Base-by-base conservation (phyloP, 1,140 invertebrate genomes). In the Charaxes varanes region DNA sequence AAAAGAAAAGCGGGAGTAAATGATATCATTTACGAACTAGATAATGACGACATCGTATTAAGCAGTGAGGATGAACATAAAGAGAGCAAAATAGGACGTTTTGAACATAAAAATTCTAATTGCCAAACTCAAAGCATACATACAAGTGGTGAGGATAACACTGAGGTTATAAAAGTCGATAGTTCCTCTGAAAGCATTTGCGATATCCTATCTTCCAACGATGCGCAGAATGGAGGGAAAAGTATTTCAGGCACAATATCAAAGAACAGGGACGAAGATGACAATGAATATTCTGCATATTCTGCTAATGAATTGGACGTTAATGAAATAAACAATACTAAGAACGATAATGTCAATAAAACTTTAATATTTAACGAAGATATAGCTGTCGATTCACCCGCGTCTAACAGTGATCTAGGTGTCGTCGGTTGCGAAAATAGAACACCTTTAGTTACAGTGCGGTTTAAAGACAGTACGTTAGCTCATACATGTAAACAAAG, bases 1-100 rank as follows among this genome's bases (percentile, higher is more conserved):
- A 83, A 78, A 68, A 55, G 79, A 40, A 84, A 77, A 62, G 60
- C 57, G 6, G 69, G 45, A 19, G 61, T 82, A 10, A 77, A 78
- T 26, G 68, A 81, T 65, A 83, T 83, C 8, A 83, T 85, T 56
- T 85, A 74, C 58, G 81, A 85, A 64, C 66, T 85, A 42, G 78
- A 83, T 27, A 82, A 77, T 53, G 79, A 81, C 36, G 81, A 83
- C 40, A 62, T 83, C 18, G 67, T 63, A 47, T 56, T 61, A 23
- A 83, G 79, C 32, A 82, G 73, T 36, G 76, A 80, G 4, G 76
- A 80, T 38, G 76, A 80, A 49, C 56, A 45, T 52, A 71, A 58
- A 36, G 53, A 63, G 43, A 35, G 66, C 10, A 83, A 77, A 70
- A 63, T 65, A 24, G 54, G 43, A 41, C 56, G 61, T 42, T 41